Evolutionary conservation across 2,797 vertebrate species (phyloP).

Genomic region (Pachyuromys duprasi): DNA sequence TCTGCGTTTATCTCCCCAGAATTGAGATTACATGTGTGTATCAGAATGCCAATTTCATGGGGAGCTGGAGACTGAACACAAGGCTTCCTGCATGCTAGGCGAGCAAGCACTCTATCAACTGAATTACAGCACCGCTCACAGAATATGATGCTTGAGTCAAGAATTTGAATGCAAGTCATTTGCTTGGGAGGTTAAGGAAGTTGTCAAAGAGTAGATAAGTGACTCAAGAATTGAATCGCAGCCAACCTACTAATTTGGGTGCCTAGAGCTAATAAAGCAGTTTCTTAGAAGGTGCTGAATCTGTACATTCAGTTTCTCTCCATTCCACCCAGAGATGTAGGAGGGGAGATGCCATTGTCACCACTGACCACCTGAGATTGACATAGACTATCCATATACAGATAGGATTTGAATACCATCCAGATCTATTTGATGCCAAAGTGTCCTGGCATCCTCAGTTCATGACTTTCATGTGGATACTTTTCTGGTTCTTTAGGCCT

Average conservation of each 20-base stretch:
- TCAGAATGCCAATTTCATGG: not conserved
- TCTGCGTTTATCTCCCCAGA: not conserved
- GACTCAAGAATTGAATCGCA: conserved; percentile 28
- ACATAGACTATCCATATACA: not conserved
- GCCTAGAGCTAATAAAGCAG: not conserved
- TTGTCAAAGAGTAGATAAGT: not conserved
- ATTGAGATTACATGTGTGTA: not conserved
- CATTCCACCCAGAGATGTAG: not conserved
- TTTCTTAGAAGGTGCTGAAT: not conserved
- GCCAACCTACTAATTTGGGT: not conserved
- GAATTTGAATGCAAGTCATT: conserved; percentile 17
- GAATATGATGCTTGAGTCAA: conserved; percentile 1
- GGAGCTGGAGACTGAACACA: not conserved
- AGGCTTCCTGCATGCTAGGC: not conserved
- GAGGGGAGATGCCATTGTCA: not conserved
- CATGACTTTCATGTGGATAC: not conserved
- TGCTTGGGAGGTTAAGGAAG: conserved; percentile 12
- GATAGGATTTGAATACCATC: not conserved
- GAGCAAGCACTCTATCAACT: not conserved
- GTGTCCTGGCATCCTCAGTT: not conserved
- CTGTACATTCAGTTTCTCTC: not conserved
- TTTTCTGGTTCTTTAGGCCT: conserved; percentile 17
- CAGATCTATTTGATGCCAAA: not conserved
- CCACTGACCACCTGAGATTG: not conserved
- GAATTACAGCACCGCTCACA: not conserved